These are phyloP conservation scores for Polyommatus icarus DNA, from an alignment of 2,888 invertebrate species.

Conservation along the genomic window DNA sequence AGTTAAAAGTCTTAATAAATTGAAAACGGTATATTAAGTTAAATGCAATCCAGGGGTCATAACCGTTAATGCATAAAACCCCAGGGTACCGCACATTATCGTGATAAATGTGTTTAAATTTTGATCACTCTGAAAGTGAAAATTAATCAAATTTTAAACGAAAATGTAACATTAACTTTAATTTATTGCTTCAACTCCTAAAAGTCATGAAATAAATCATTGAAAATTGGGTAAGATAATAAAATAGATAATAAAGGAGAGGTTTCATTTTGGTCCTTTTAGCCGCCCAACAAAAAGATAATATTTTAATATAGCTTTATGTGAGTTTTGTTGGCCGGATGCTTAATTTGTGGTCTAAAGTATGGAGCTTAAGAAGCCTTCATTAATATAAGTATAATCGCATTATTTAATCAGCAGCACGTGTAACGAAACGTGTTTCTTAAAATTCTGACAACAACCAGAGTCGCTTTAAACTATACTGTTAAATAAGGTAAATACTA, in stretches of 20 bases:
- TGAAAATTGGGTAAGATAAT: not conserved
- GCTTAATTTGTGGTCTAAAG: too few species aligned
- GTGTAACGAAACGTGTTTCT: not conserved
- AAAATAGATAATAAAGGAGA: too few species aligned
- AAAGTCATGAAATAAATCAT: not conserved
- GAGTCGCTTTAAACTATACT: not conserved
- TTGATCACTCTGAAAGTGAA: not conserved
- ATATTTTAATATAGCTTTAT: too few species aligned
- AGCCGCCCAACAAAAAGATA: too few species aligned
- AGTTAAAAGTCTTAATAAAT: not conserved
- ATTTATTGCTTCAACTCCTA: not conserved
- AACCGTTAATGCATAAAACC: not conserved
- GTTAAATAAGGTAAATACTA: not conserved
- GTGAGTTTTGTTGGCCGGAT: too few species aligned
- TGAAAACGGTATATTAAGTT: not conserved
- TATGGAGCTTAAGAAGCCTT: too few species aligned
- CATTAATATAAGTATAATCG: too few species aligned
- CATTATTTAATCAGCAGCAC: not conserved
- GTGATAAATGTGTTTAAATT: not conserved
- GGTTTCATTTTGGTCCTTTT: too few species aligned
- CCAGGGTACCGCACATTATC: slow-evolving; percentile 1
- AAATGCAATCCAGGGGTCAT: not conserved
- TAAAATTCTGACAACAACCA: not conserved
- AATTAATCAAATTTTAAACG: not conserved
- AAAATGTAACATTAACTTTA: not conserved